phyloP scores from a whole-genome alignment of 35 echinoderm and acorn worm genomes.

The Patiria miniata region DNA sequence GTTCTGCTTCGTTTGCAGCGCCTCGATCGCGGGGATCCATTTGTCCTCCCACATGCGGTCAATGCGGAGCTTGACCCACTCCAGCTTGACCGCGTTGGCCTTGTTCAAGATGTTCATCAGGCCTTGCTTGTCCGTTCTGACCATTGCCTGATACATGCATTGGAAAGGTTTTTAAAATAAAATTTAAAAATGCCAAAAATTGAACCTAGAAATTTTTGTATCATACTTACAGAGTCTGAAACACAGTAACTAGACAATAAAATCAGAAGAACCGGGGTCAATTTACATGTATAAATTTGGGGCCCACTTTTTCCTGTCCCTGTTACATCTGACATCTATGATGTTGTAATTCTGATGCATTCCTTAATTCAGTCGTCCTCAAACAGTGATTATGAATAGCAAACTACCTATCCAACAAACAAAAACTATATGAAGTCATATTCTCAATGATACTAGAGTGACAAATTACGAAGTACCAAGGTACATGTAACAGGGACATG shows the following conservation, averaged over 20 bases:
- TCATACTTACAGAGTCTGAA: background rate
- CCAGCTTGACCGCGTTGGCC: conserved; percentile 63
- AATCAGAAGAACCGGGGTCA: too few species aligned
- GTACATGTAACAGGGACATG: too few species aligned
- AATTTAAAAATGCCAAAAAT: background rate
- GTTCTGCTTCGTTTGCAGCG: conserved; percentile 49
- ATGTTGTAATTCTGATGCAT: too few species aligned
- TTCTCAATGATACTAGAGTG: too few species aligned
- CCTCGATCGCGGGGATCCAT: conserved; percentile 79
- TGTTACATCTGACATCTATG: too few species aligned
- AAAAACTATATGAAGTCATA: too few species aligned
- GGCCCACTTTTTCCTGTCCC: too few species aligned
- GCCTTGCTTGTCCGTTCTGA: conserved; percentile 60
- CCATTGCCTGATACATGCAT: conserved; percentile 23
- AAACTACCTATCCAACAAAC: too few species aligned
- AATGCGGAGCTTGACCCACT: conserved; percentile 83
- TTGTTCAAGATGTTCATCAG: conserved; percentile 57
- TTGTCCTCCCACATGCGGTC: conserved; percentile 81
- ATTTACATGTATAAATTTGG: too few species aligned
- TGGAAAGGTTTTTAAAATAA: background rate
- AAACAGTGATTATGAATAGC: too few species aligned
- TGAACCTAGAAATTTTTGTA: background rate
- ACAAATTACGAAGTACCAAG: too few species aligned
- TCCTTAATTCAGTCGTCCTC: too few species aligned
- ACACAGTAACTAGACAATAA: background rate